These are phyloP conservation scores for Accipiter cooperii DNA, from an alignment of 2,113 vertebrate species.

Conservation along the genomic window DNA sequence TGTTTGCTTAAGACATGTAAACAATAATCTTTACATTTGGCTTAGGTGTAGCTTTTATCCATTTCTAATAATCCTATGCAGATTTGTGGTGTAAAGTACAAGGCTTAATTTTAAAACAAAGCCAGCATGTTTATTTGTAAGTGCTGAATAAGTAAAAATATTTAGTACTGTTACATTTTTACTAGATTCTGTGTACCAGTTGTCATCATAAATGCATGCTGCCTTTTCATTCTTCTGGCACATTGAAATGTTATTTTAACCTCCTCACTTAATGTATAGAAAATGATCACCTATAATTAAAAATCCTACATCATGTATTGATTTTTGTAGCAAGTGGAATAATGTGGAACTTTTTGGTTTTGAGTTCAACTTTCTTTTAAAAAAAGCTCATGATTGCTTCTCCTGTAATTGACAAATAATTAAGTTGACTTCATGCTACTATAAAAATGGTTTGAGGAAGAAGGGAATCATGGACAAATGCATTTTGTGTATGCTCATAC, in stretches of 20 bases:
- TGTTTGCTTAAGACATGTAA: not conserved
- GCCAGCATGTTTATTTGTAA: not conserved
- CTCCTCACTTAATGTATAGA: not conserved
- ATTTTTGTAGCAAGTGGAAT: not conserved
- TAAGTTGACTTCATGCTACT: not conserved
- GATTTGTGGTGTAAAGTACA: not conserved
- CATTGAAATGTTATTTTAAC: not conserved
- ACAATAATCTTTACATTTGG: not conserved
- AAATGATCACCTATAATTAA: not conserved
- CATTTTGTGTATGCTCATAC: not conserved
- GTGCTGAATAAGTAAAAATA: not conserved
- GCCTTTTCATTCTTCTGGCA: not conserved
- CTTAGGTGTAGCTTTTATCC: not conserved
- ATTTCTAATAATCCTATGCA: not conserved
- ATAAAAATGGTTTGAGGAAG: not conserved
- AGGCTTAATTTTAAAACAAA: not conserved
- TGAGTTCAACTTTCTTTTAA: not conserved
- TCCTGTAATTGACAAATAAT: not conserved
- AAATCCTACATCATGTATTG: not conserved
- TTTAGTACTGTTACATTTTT: not conserved
- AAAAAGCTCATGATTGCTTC: not conserved
- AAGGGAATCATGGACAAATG: not conserved
- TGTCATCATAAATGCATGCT: not conserved
- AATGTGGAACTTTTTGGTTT: not conserved
- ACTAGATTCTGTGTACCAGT: not conserved